phyloP scores from a whole-genome alignment of 2,797 vertebrate species.

The Telmatherina bonti region DNA sequence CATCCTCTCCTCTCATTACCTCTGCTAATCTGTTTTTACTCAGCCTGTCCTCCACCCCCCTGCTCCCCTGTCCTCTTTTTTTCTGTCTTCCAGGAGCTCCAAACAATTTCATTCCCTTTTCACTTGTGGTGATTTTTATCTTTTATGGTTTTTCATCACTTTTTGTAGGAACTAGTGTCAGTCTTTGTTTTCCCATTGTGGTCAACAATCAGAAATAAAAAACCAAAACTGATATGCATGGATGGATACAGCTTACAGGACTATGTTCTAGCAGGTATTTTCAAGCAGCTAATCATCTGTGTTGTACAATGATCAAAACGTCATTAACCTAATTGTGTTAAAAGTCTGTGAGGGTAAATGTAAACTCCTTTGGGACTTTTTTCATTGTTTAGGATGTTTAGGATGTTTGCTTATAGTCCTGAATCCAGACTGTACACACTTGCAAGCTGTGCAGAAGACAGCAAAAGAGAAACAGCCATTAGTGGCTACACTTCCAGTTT shows the following conservation, averaged over 20 bases:
- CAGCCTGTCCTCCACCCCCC: conserved; percentile 28
- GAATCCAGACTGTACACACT: background rate
- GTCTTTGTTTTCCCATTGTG: conserved; percentile 2
- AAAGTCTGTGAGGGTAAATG: background rate
- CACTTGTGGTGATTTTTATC: conserved; percentile 53
- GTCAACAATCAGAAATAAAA: conserved; percentile 14
- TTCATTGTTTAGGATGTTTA: background rate
- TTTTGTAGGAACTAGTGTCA: conserved; percentile 31
- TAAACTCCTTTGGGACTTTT: background rate
- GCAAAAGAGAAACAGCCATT: background rate
- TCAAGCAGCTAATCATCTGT: background rate
- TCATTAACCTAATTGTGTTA: background rate
- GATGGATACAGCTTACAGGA: background rate
- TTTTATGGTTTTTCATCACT: conserved; percentile 46
- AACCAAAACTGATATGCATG: conserved; percentile 16
- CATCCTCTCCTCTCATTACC: conserved; percentile 76
- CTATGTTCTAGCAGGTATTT: no score
- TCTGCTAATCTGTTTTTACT: conserved; percentile 69
- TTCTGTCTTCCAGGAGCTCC: conserved; percentile 32
- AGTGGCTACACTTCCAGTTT: background rate
- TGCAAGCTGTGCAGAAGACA: background rate
- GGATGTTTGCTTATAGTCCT: background rate
- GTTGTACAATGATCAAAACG: background rate
- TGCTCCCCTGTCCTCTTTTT: conserved; percentile 1
- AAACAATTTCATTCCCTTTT: conserved; percentile 70